Evolutionary conservation across 2,797 vertebrate species (phyloP), one percentile per base, ranked within the genome.

Genomic region (Phaenicophaeus curvirostris): DNA sequence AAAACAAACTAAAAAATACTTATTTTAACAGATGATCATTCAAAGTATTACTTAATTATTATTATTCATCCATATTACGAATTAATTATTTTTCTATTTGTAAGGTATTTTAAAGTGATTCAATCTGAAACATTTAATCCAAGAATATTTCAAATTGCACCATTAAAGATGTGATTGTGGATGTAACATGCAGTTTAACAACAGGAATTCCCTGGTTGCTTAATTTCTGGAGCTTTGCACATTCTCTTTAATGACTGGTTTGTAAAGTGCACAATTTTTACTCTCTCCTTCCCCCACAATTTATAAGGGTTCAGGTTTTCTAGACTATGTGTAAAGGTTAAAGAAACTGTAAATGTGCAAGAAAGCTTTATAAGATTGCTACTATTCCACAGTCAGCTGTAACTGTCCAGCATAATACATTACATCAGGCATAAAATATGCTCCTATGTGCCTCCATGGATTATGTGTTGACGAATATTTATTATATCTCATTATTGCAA

Each of bases 401-500:
- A 92, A 84, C 68, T 86, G 87, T 82, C 87, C 79, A 75, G 83
- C 35, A 55, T 46, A 20, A 55, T 46, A 20, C 37, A 68, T 59
- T 87, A 55, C 44, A 77, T 55, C 42, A 72, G 65, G 46, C 50
- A 83, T 89, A 90, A 94, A 95, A 90, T 92, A 82, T 46, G 75
- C 50, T 92, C 28, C 82, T 78, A 1, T 91, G 71, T 2, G 16
- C 62, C 91, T 72, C 80, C 77, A 91, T 87, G 85, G 79, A 73
- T 90, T 44, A 15, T 55, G 55, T 87, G 76, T 81, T 85, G 89
- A 97, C 96, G 95, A 96, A 96, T 95, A 96, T 79, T 86, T 97
- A 96, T 96, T 93, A 79, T 86, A 73, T 53, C 93, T 96, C 90
- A 91, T 97, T 97, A 96, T 57, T 89, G 92, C 33, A 84, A 93